Percentiles rank a stretch among this genome's conserved stretches.
Conservation (phyloP, 2,888 invertebrate genomes). For the Leptinotarsa juncta region DNA sequence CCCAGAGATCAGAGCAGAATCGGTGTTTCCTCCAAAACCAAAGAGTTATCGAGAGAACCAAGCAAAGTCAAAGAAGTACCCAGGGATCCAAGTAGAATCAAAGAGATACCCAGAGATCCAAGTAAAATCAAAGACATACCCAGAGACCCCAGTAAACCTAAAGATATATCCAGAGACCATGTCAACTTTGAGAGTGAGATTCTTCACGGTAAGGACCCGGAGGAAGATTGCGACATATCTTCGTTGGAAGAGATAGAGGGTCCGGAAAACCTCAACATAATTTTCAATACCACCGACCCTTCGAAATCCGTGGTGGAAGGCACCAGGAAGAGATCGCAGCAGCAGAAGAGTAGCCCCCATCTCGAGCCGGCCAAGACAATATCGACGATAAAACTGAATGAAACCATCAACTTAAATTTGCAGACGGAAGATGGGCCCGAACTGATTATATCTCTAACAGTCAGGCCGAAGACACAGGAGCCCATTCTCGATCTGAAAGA, state of each 20-base stretch:
- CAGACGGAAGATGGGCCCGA: constrained; percentile 48
- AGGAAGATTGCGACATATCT: background rate
- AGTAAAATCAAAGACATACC: background rate
- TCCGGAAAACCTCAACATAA: constrained; percentile 32
- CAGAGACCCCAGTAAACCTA: background rate
- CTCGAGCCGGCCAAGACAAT: background rate
- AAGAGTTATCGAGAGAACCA: too few relatives aligned
- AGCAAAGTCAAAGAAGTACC: too few relatives aligned
- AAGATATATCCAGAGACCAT: background rate
- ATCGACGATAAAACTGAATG: constrained; percentile 42
- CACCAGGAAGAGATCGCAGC: background rate
- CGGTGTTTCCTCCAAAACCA: background rate
- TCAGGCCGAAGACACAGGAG: constrained; percentile 36
- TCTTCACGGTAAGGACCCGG: constrained; percentile 22
- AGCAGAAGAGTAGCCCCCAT: background rate
- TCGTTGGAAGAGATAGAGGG: constrained; percentile 5
- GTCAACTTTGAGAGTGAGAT: constrained; percentile 17
- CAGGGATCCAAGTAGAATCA: too few relatives aligned
- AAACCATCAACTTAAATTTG: constrained; percentile 49
- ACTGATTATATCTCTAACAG: constrained; percentile 48
- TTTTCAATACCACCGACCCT: constrained; percentile 40
- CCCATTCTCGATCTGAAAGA: constrained; percentile 42
- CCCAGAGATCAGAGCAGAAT: background rate
- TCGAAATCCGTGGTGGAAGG: constrained; percentile 38
- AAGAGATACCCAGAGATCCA: too few relatives aligned